Percentiles rank a stretch among this genome's conserved stretches.
These are phyloP conservation scores for Euspilapteryx auroguttella DNA, from an alignment of 2,888 invertebrate genomes.

Conservation along the genomic window DNA sequence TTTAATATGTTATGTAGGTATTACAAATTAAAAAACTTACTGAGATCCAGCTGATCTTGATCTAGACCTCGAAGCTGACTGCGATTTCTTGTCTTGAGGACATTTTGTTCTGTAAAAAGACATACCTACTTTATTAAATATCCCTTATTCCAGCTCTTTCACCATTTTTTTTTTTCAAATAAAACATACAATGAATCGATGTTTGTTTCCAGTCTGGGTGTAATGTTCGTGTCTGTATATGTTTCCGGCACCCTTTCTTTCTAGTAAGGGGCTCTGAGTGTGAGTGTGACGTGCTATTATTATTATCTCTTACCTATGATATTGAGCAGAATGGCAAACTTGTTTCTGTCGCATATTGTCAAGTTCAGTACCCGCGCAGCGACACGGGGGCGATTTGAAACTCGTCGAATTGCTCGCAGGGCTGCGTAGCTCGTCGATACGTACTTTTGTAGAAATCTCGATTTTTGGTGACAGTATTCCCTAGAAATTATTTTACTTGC, in stretches of 20 bases:
- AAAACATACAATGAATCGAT: too few relatives aligned
- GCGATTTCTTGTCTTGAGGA: constrained; percentile 10
- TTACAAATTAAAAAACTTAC: not conserved
- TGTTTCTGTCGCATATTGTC: constrained; percentile 25
- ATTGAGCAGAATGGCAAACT: constrained; percentile 52
- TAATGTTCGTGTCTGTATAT: too few relatives aligned
- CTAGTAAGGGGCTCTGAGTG: too few relatives aligned
- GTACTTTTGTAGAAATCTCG: constrained; percentile 68
- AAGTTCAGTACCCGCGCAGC: constrained; percentile 17
- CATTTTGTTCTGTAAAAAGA: constrained; percentile 21
- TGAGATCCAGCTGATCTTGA: constrained; percentile 14
- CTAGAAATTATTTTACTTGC: constrained; percentile 19
- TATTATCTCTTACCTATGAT: constrained; percentile 49
- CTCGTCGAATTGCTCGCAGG: constrained; percentile 11
- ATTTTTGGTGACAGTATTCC: constrained; percentile 74
- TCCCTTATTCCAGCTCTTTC: too few relatives aligned
- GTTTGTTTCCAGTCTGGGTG: too few relatives aligned
- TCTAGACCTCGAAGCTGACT: constrained; percentile 15
- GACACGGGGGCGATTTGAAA: constrained; percentile 15
- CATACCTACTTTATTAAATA: too few relatives aligned
- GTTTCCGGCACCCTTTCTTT: too few relatives aligned
- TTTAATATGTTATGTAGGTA: too few relatives aligned
- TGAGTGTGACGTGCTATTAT: too few relatives aligned
- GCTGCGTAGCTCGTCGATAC: constrained; percentile 63
- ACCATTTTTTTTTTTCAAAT: too few relatives aligned